These are phyloP conservation scores for Agonopterix subpropinquella DNA, from an alignment of 2,888 invertebrate genomes.

Conservation along the genomic window DNA sequence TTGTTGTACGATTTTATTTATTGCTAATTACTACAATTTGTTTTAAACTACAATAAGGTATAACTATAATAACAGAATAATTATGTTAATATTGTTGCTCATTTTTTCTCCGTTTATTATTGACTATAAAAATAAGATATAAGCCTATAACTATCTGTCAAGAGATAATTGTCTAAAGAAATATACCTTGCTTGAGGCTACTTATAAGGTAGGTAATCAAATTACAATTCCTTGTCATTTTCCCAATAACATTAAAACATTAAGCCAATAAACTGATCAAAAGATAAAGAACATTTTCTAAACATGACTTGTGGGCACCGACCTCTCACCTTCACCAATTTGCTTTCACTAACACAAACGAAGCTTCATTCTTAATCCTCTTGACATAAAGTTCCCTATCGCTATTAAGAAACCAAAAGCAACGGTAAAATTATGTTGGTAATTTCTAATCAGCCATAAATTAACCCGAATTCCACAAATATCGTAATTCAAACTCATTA, in stretches of 20 bases:
- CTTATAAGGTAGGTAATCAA: constrained; percentile 1
- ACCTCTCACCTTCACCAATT: too few relatives aligned
- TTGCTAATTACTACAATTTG: too few relatives aligned
- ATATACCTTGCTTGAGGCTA: background rate
- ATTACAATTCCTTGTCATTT: constrained; percentile 3
- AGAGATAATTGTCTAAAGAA: background rate
- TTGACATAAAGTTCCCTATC: constrained; percentile 13
- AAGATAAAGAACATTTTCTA: constrained; percentile 37
- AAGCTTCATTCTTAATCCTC: constrained; percentile 2
- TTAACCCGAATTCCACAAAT: constrained; percentile 31
- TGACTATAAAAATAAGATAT: too few relatives aligned
- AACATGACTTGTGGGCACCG: constrained; percentile 14
- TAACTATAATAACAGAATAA: too few relatives aligned
- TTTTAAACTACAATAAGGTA: too few relatives aligned
- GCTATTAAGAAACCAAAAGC: background rate
- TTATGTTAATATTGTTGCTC: too few relatives aligned
- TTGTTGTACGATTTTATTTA: too few relatives aligned
- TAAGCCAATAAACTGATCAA: constrained; percentile 1
- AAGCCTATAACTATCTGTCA: constrained; percentile 1
- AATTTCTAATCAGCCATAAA: constrained; percentile 28
- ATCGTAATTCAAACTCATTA: constrained; percentile 35
- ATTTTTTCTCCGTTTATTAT: too few relatives aligned
- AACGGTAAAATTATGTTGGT: constrained; percentile 13
- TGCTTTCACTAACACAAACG: too few relatives aligned
- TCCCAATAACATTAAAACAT: constrained; percentile 3